Conservation (phyloP, 2,113 vertebrate genomes). For the Mus musculus region GRCm39 chr9:111000001-111000500, state of each 20-base stretch:
- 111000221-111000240: too few relatives aligned
- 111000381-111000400: background rate
- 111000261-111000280: background rate
- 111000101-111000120: too few relatives aligned
- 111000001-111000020: background rate
- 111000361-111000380: background rate
- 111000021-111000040: background rate
- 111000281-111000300: conserved; percentile 18
- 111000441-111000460: background rate
- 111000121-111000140: too few relatives aligned
- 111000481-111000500: conserved; percentile 10
- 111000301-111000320: conserved; percentile 46
- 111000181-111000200: too few relatives aligned
- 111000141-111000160: too few relatives aligned
- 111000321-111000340: conserved; percentile 20
- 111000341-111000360: conserved; percentile 19
- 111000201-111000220: too few relatives aligned
- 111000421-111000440: background rate
- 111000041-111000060: too few relatives aligned
- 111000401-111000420: conserved; percentile 4
- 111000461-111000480: background rate
- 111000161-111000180: too few relatives aligned
- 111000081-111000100: background rate
- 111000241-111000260: background rate
- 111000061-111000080: background rate